Conservation (phyloP, 2,888 invertebrate species). For the Crioceris asparagi region DNA sequence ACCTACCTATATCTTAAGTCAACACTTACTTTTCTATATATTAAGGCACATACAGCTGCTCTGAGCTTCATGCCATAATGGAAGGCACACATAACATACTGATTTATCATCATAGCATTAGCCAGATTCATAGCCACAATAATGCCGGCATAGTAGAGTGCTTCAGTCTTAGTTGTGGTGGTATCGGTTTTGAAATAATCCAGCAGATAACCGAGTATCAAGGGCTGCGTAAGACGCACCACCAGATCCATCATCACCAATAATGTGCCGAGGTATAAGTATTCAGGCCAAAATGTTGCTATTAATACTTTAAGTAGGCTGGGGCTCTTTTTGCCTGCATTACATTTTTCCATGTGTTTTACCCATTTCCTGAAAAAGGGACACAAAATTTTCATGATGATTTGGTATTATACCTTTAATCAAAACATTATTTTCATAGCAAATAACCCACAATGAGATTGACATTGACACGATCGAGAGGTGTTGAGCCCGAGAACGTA, state of each 20-base stretch:
- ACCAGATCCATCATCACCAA: slow-evolving; percentile 49
- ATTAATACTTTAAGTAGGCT: slow-evolving; percentile 54
- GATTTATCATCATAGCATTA: slow-evolving; percentile 53
- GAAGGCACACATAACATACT: slow-evolving; percentile 55
- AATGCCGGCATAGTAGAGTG: slow-evolving; percentile 45
- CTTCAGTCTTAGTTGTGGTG: slow-evolving; percentile 44
- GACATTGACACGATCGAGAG: too few relatives aligned
- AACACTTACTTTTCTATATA: slow-evolving; percentile 77
- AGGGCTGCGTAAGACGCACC: slow-evolving; percentile 52
- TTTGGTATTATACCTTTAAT: neutral
- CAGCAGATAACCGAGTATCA: slow-evolving; percentile 53
- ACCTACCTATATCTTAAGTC: too few relatives aligned
- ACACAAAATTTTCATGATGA: neutral
- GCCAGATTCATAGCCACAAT: slow-evolving; percentile 46
- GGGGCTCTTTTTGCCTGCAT: slow-evolving; percentile 47
- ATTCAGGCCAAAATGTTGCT: slow-evolving; percentile 58
- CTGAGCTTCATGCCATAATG: slow-evolving; percentile 74
- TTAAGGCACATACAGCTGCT: slow-evolving; percentile 69
- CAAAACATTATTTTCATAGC: neutral
- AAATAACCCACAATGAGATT: neutral
- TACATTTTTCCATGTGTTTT: slow-evolving; percentile 48
- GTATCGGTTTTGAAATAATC: slow-evolving; percentile 50
- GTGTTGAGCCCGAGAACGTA: too few relatives aligned
- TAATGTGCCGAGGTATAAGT: slow-evolving; percentile 49
- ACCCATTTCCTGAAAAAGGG: slow-evolving; percentile 51